Percentiles rank a stretch among this genome's conserved stretches.
Evolutionary conservation across 2,888 invertebrate species (phyloP).

Genomic region (Lepidocyrtinus sp.): DNA sequence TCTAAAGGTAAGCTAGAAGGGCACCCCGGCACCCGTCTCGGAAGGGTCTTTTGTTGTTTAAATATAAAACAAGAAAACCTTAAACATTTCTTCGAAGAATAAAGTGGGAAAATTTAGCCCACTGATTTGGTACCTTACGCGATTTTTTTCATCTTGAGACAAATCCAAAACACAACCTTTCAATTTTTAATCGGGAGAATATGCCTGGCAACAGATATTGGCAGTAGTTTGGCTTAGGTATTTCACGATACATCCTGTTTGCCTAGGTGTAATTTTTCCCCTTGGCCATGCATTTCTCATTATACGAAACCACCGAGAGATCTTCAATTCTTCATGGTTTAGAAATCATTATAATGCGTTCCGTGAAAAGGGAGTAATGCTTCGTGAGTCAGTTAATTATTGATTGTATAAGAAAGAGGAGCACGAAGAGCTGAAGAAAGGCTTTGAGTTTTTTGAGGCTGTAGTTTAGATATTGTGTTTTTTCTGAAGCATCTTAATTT

Average conservation of each 20-base stretch:
- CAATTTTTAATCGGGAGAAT: not conserved
- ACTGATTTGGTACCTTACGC: too few species aligned
- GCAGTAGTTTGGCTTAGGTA: not conserved
- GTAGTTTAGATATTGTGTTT: too few species aligned
- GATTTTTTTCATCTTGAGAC: not conserved
- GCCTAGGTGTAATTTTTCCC: not conserved
- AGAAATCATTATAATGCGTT: slow-evolving; percentile 44
- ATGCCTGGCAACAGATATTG: not conserved
- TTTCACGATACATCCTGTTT: not conserved
- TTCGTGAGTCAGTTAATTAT: slow-evolving; percentile 52
- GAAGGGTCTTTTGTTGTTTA: not conserved
- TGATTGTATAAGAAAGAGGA: slow-evolving; percentile 11
- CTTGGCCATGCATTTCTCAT: not conserved
- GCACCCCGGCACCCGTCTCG: not conserved
- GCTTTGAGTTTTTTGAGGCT: too few species aligned
- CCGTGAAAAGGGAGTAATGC: slow-evolving; percentile 35
- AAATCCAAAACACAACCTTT: not conserved
- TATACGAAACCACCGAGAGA: not conserved
- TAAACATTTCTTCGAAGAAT: too few species aligned
- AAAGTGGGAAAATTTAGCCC: too few species aligned
- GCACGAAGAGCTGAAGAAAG: not conserved
- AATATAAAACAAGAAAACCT: not conserved
- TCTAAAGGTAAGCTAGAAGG: not conserved
- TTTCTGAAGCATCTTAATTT: not conserved
- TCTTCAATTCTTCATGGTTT: slow-evolving; percentile 31